Conservation (phyloP, 53 echinoderm and acorn worm species). For the Arbacia lixula region DNA sequence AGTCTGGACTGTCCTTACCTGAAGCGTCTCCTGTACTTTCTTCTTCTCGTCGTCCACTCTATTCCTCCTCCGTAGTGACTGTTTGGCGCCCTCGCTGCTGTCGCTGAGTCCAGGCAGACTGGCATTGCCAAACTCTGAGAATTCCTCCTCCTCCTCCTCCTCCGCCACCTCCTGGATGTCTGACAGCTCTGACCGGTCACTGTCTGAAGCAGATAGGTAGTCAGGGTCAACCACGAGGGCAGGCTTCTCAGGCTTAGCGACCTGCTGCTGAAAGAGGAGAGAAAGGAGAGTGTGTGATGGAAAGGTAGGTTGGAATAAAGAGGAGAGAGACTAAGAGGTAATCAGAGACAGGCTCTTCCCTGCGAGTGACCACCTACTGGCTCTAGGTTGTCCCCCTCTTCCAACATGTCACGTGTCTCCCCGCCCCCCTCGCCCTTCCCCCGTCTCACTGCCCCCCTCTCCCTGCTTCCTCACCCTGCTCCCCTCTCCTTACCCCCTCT, state of each 20-base stretch:
- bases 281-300: too few relatives aligned
- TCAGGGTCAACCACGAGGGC: conserved; percentile 40
- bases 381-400: too few relatives aligned
- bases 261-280: conserved; percentile 11
- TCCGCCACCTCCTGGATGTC: conserved; percentile 87
- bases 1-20: conserved; percentile 50
- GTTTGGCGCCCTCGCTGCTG: conserved; percentile 35
- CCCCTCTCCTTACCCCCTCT: background rate
- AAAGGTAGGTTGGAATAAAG: background rate
- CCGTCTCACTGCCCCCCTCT: too few relatives aligned
- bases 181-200: conserved; percentile 94
- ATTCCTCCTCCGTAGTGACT: conserved; percentile 38
- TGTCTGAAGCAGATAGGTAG: conserved; percentile 81
- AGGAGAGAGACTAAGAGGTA: too few relatives aligned
- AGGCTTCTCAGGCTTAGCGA: conserved; percentile 35
- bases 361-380: too few relatives aligned
- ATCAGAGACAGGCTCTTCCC: too few relatives aligned
- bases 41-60: conserved; percentile 84
- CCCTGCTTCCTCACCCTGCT: too few relatives aligned
- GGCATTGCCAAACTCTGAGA: conserved; percentile 87
- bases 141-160: conserved; percentile 72
- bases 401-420: too few relatives aligned
- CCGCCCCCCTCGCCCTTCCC: too few relatives aligned
- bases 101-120: conserved; percentile 82
- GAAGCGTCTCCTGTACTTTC: conserved; percentile 79